phyloP scores from a whole-genome alignment of 2,113 vertebrate species.

The Hepsetus odoe region DNA sequence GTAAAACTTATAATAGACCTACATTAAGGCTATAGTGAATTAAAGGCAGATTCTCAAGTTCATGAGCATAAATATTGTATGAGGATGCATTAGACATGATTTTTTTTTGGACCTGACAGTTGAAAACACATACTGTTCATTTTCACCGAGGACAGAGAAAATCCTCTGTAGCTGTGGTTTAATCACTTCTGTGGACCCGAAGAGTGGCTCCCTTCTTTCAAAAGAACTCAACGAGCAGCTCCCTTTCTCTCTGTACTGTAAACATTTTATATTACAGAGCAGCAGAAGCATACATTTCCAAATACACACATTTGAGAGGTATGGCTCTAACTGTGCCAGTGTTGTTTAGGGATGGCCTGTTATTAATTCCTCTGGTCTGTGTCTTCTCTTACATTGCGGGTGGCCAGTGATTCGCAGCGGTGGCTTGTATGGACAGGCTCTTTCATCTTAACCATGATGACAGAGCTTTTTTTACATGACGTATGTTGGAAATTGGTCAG shows the following conservation, averaged over 20 bases:
- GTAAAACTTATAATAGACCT: not conserved
- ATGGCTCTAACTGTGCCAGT: not conserved
- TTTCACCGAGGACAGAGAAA: not conserved
- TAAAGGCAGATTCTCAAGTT: not conserved
- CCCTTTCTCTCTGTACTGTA: not conserved
- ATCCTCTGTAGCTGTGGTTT: slow-evolving; percentile 13
- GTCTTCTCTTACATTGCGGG: slow-evolving; percentile 29
- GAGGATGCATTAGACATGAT: not conserved
- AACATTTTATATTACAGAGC: slow-evolving; percentile 40
- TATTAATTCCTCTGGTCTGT: slow-evolving; percentile 33
- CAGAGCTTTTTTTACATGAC: slow-evolving; percentile 20
- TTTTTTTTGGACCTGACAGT: not conserved
- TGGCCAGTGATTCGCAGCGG: slow-evolving; percentile 24
- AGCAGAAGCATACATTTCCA: slow-evolving; percentile 12
- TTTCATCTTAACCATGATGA: slow-evolving; percentile 43
- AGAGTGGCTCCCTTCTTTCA: not conserved
- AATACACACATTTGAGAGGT: slow-evolving; percentile 20
- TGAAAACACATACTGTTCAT: not conserved
- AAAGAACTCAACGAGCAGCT: not conserved
- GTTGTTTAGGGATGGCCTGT: slow-evolving; percentile 32
- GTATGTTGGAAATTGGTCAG: slow-evolving; percentile 2
- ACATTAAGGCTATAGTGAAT: not conserved
- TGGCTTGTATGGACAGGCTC: not conserved
- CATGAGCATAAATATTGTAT: slow-evolving; percentile 1
- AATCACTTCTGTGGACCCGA: slow-evolving; percentile 33